Conservation (phyloP, 1,140 invertebrate genomes). For the Coelopa frigida region DNA sequence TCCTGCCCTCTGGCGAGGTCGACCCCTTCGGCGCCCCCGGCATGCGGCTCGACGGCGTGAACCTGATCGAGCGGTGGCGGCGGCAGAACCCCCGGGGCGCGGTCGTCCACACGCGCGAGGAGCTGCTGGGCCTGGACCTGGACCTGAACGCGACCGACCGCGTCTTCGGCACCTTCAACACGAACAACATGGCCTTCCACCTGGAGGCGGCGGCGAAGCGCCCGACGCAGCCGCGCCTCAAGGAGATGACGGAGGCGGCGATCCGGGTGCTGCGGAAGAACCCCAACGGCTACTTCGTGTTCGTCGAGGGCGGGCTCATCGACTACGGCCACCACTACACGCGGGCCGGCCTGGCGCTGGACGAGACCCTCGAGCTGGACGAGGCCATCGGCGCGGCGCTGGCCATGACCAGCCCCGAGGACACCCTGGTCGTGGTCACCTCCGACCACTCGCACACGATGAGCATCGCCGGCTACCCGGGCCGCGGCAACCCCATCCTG, state of each 20-base stretch:
- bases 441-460: constrained; percentile 64
- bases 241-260: constrained; percentile 67
- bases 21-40: constrained; percentile 49
- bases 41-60: constrained; percentile 46
- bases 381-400: constrained; percentile 57
- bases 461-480: constrained; percentile 61
- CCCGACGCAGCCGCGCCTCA: constrained; percentile 62
- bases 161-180: constrained; percentile 48
- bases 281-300: constrained; percentile 57
- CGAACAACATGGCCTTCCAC: constrained; percentile 48
- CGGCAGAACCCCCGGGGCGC: constrained; percentile 29
- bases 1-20: constrained; percentile 46
- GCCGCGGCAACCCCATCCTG: constrained; percentile 60
- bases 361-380: constrained; percentile 60
- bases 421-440: constrained; percentile 63
- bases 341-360: constrained; percentile 54
- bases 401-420: constrained; percentile 50
- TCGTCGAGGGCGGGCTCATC: constrained; percentile 62
- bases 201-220: constrained; percentile 46
- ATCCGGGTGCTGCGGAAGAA: constrained; percentile 62
- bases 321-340: constrained; percentile 65
- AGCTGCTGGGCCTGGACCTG: constrained; percentile 38
- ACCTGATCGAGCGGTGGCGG: constrained; percentile 50
- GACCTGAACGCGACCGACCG: constrained; percentile 25
- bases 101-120: constrained; percentile 57